Base-by-base conservation (phyloP, 92 coral and sea anemone genomes). In the Virgularia gustaviana region DNA sequence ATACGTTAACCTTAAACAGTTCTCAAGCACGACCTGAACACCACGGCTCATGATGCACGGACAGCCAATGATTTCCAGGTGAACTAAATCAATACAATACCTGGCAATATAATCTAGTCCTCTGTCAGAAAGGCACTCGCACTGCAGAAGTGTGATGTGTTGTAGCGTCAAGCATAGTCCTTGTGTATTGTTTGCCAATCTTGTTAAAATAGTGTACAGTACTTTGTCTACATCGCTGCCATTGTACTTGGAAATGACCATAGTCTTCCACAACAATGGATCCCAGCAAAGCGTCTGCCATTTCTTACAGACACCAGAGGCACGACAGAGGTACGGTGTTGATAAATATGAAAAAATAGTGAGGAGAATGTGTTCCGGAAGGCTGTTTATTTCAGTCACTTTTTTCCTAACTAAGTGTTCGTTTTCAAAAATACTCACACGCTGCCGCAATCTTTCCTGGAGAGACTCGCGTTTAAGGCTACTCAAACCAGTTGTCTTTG, bases 221-320 rank as follows among this genome's bases (percentile, higher is more conserved):
- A 92, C 85, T 78, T 87, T 86, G 70, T 92, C 88, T 65, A 92
- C 87, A 66, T 85, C 83, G 63, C 96, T 92, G 73, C 84, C 96
- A 78, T 87, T 84, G 53, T 92, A 88, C 76, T 87, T 89, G 0
- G 83, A 37, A 47, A 92, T 82, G 39, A 75, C 78, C 62, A 92
- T 82, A 38, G 68, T 61, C 19, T 81, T 77, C 98, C 98, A 92
- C 12, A 92, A 84, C 30, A 83, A 74, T 11, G 98, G 98, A 54
- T 92, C 98, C 98, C 98, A 92, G 39, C 96, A 90, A 24, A 92
- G 85, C 51, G 65, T 52, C 67, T 87, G 94, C 98, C 98, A 92
- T 44, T 81, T 92, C 35, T 53, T 83, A 53, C 96, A 92, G 9
- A 92, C 96, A 9, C 96, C 95, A 23, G 98, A 89, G 63, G 85